A percentile compares a stretch with the other conserved stretches of the same genome.
Conservation (phyloP, 1,140 invertebrate species). For the Coelopa frigida region DNA sequence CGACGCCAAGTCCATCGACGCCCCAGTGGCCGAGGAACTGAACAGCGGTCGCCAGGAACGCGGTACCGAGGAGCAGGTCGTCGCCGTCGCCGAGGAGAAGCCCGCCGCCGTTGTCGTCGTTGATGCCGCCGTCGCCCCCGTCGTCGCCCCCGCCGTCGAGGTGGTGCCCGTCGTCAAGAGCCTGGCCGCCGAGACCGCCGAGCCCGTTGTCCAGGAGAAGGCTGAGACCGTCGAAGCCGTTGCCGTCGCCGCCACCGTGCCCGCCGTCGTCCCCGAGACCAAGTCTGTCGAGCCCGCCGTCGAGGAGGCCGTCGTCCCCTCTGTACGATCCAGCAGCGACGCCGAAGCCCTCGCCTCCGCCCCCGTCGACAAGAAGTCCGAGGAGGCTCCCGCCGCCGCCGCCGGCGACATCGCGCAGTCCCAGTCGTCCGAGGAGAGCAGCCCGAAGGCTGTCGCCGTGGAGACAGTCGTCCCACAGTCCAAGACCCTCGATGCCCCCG, state of each 20-base stretch:
- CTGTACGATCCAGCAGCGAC: slow-evolving; percentile 5
- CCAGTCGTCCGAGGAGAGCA: slow-evolving; percentile 4
- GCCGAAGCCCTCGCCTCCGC: neutral
- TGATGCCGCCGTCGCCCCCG: neutral
- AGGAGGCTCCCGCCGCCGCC: neutral
- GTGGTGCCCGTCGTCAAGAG: slow-evolving; percentile 8
- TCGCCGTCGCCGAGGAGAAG: slow-evolving; percentile 10
- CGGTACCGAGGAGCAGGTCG: slow-evolving; percentile 20
- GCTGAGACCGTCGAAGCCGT: neutral
- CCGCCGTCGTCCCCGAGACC: slow-evolving; percentile 18
- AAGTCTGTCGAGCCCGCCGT: slow-evolving; percentile 15
- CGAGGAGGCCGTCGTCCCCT: slow-evolving; percentile 7
- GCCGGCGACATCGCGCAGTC: slow-evolving; percentile 5
- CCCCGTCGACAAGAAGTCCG: neutral
- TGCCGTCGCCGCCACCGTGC: slow-evolving; percentile 13
- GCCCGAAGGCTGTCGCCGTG: slow-evolving; percentile 2
- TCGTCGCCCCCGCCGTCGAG: slow-evolving; percentile 4
- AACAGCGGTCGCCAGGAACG: slow-evolving; percentile 25
- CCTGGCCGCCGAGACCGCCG: slow-evolving; percentile 6
- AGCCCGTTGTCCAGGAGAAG: slow-evolving; percentile 1
- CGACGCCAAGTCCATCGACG: neutral
- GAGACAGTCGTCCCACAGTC: slow-evolving; percentile 6
- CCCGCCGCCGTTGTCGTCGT: slow-evolving; percentile 8
- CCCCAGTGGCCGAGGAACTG: slow-evolving; percentile 10
- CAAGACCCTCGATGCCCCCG: neutral